Base-by-base conservation (phyloP, 1,140 invertebrate species). In the Drosophila yakuba region DNA sequence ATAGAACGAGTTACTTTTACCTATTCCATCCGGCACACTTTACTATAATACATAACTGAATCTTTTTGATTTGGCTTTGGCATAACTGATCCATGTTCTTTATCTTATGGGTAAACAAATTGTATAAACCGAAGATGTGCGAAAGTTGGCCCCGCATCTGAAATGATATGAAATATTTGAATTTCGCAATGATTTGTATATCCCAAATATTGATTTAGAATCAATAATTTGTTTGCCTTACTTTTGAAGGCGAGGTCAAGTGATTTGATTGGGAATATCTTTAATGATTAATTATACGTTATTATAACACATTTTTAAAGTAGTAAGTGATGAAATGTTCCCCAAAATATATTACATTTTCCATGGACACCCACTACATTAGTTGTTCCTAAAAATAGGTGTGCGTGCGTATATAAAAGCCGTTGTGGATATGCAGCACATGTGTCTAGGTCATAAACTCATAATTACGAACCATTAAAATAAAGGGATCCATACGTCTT, bases 141-240 rank as follows among this genome's bases (percentile, higher is more conserved):
- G 71, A 83, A 82, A 63, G 54, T 68, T 78, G 39, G 60, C 35
- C 63, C 72, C 54, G 78, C 74, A 72, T 47, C 60, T 71, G 54
- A 60, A 69, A 56, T 64, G 43, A 71, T 78, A 59, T 59, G 72
- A 48, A 64, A 78, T 57, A 71, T 62, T 64, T 57, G 55, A 36
- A 51, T 60, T 47, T 41, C 48, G 20, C 36, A 50, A 54, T 58
- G 73, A 76, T 75, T 76, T 76, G 72, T 76, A 48, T 75, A 76
- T 23, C 59, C 39, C 48, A 67, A 67, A 58, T 67, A 75, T 67
- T 52, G 72, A 71, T 71, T 71, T 58, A 71, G 64, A 38, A 44
- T 35, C 25, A 43, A 39, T 69, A 41, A 71, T 71, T 71, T 71
- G 68, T 71, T 11, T 71, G 51, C 28, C 25, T 50, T 47, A 57